Evolutionary conservation across 2,797 vertebrate genomes (phyloP).

Genomic region (Gymnoscopelus braueri): DNA sequence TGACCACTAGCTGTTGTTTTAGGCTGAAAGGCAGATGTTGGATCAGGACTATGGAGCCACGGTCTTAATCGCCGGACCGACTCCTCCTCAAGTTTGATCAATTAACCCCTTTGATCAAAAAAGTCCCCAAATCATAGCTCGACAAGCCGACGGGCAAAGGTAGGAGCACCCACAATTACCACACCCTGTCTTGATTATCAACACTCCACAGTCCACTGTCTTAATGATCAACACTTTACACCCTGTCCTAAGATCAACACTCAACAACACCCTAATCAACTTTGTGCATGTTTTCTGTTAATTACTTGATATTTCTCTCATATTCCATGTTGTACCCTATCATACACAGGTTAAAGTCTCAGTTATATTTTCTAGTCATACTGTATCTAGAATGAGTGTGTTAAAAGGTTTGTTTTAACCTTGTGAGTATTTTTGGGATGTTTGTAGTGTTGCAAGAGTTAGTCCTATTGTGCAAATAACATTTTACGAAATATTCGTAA

Average conservation of each 20-base stretch:
- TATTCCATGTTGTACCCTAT: too few species aligned
- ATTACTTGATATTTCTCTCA: too few species aligned
- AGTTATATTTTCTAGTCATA: too few species aligned
- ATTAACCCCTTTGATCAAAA: slow-evolving; percentile 48
- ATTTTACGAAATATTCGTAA: too few species aligned
- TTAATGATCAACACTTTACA: neutral
- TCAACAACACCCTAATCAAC: neutral
- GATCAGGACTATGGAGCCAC: slow-evolving; percentile 73
- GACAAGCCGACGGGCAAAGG: slow-evolving; percentile 59
- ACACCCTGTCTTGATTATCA: slow-evolving; percentile 37
- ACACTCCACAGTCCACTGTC: neutral
- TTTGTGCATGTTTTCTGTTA: too few species aligned
- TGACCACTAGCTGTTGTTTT: slow-evolving; percentile 78
- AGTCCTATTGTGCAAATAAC: too few species aligned
- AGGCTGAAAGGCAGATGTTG: slow-evolving; percentile 59
- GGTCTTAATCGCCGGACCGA: slow-evolving; percentile 56
- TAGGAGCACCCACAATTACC: slow-evolving; percentile 64
- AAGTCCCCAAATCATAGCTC: slow-evolving; percentile 64
- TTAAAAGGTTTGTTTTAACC: too few species aligned
- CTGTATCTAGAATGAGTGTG: too few species aligned
- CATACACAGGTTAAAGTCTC: too few species aligned
- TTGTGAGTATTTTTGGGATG: too few species aligned
- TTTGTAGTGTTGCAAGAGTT: too few species aligned
- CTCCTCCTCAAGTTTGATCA: slow-evolving; percentile 63
- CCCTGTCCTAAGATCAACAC: slow-evolving; percentile 6